Evolutionary conservation across 2,113 vertebrate genomes (phyloP), one percentile per base, ranked within the genome.

Genomic region (Muntiacus muntjak): DNA sequence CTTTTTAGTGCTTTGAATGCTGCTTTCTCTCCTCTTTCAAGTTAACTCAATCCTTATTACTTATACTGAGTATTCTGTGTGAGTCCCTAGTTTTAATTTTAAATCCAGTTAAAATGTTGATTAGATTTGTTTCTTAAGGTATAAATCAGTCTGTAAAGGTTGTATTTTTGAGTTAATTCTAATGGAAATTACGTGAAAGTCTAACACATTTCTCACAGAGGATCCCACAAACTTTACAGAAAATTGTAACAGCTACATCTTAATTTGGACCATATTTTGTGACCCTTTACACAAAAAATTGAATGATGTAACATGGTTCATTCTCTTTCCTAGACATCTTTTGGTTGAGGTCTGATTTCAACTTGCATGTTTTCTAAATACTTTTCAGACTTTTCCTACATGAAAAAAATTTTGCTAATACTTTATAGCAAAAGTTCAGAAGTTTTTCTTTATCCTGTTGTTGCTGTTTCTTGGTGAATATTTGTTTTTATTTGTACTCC

Each of bases 301-400:
- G 36, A 78, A 60, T 79, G 14, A 28, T 84, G 7, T 86, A 86
- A 94, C 58, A 58, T 89, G 50, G 1, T 93, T 92, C 6, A 83
- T 90, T 94, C 10, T 14, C 14, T 91, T 96, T 91, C 21, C 52
- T 11, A 55, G 55, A 78, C 45, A 74, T 85, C 93, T 95, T 90
- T 96, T 95, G 82, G n/a, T 26, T 87, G 92, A 79, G 71, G n/a
- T 93, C 47, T 95, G 14, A 64, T 93, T 91, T 94, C 91, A 95
- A 21, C 83, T 62, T 47, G 43, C 3, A 52, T 90, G 45, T 79
- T 95, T 96, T 81, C 55, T 55, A 55, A 92, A 45, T 87, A 79
- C 11, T 94, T 94, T 97, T 55, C 1, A 74, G 0, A 57, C 79
- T 97, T 90, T 91, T 95, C 45, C 86, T 93, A 11, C 84, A 17